Evolutionary conservation across 2,113 vertebrate genomes (phyloP).

Genomic region (Larimichthys crocea): DNA sequence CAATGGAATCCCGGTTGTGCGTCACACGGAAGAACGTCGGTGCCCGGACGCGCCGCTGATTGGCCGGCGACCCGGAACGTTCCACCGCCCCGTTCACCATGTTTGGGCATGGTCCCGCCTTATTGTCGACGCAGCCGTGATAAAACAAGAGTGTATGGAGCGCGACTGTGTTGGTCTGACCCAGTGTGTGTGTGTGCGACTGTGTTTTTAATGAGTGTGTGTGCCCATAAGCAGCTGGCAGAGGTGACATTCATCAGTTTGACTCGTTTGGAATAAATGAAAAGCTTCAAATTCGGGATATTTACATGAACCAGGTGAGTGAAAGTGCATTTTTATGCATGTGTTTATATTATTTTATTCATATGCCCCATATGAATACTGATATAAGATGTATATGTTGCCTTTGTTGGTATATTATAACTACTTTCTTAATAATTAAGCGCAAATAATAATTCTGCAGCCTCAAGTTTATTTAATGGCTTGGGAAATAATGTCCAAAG

Average conservation of each 20-base stretch:
- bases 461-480: not conserved
- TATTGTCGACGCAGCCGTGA: constrained; percentile 71
- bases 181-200: constrained; percentile 46
- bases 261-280: constrained; percentile 66
- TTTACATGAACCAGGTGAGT: constrained; percentile 73
- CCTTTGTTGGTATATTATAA: constrained; percentile 2
- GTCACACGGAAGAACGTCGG: constrained; percentile 89
- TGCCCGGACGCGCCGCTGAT: constrained; percentile 60
- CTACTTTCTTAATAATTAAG: not conserved
- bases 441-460: not conserved
- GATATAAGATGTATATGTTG: not conserved
- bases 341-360: not conserved
- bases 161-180: constrained; percentile 42
- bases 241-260: constrained; percentile 46
- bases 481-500: too few relatives aligned
- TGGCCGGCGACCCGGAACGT: constrained; percentile 83
- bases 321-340: not conserved
- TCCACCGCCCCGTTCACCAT: constrained; percentile 84
- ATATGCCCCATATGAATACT: not conserved
- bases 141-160: constrained; percentile 72
- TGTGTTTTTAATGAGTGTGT: constrained; percentile 62
- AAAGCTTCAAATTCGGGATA: constrained; percentile 57
- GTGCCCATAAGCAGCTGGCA: constrained; percentile 56
- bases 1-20: constrained; percentile 95
- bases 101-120: constrained; percentile 79